Evolutionary conservation across 2,888 invertebrate genomes (phyloP), one percentile per base, ranked within the genome.

Genomic region (Stegophylla sp.): DNA sequence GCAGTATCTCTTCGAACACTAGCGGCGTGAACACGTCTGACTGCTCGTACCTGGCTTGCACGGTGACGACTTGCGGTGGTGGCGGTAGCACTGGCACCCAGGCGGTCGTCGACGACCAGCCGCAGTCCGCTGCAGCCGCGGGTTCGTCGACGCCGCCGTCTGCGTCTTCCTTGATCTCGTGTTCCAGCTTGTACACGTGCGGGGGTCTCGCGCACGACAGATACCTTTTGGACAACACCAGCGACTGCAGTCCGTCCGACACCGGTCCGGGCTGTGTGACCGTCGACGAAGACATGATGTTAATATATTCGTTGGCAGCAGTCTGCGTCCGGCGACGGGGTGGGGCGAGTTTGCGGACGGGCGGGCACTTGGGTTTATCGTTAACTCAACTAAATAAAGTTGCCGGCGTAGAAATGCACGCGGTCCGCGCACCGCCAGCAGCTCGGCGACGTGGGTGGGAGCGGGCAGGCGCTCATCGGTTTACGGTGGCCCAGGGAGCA

Each of bases 1-100:
- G 48, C 15, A 13, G 45, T 17, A 61, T 69, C 26, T 69, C 79
- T 12, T 79, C 79, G 61, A 79, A 79, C 48, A 79, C 79, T 17
- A 79, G 59, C 23, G 79, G 79, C 71, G 79, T 79, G 28, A 79
- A 79, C 71, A 79, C 61, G 61, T 79, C 79, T 7, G 79, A 79
- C 15, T 69, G 71, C n/a, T 79, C 79, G 34, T 69, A 79, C 0
- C 79, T 59, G 34, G 79, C 79, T 13, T 71, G 71, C 23, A 79
- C 79, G 48, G 79, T 34, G 17, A 43, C n/a, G 17, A 13, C 0
- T 12, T 26, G 20, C 43, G 20, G 67, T 12, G 53, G 15, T 0
- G 53, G 34, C 17, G 28, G 66, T 53, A 4, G 23, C 34, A 12
- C 2, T 51, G 17, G 13, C 34, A 64, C 69, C 77, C 45, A n/a